A percentile compares a stretch with the other conserved stretches of the same genome.
Conservation (phyloP, 2,113 vertebrate species). For the Chloropsis cyanopogon region DNA sequence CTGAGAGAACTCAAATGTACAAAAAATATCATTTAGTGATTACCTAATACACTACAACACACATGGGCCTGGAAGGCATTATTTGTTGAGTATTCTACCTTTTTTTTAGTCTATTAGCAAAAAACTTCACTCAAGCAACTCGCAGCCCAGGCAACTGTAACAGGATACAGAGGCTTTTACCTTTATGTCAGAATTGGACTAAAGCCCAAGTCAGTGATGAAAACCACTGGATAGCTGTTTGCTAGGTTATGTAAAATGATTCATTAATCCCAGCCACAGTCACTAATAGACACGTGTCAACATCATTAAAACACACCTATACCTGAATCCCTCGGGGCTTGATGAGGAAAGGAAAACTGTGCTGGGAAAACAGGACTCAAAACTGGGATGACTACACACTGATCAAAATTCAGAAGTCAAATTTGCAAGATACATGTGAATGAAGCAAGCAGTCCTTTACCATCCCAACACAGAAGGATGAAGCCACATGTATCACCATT, state of each 20-base stretch:
- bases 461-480: background rate
- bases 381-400: background rate
- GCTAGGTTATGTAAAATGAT: constrained; percentile 14
- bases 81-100: background rate
- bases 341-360: background rate
- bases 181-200: constrained; percentile 4
- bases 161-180: background rate
- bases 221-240: constrained; percentile 16
- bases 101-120: background rate
- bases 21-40: background rate
- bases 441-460: background rate
- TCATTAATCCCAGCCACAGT: constrained; percentile 13
- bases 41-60: background rate
- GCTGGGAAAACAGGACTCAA: background rate
- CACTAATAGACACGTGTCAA: constrained; percentile 5
- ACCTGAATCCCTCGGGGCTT: background rate
- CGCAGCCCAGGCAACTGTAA: background rate
- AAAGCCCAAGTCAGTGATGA: background rate
- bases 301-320: constrained; percentile 23
- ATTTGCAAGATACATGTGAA: background rate
- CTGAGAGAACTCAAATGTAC: background rate
- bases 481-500: background rate
- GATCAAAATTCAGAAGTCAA: background rate
- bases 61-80: background rate
- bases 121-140: background rate